Evolutionary conservation across 2,113 vertebrate species (phyloP).

Genomic region (Turdus rufiventris): DNA sequence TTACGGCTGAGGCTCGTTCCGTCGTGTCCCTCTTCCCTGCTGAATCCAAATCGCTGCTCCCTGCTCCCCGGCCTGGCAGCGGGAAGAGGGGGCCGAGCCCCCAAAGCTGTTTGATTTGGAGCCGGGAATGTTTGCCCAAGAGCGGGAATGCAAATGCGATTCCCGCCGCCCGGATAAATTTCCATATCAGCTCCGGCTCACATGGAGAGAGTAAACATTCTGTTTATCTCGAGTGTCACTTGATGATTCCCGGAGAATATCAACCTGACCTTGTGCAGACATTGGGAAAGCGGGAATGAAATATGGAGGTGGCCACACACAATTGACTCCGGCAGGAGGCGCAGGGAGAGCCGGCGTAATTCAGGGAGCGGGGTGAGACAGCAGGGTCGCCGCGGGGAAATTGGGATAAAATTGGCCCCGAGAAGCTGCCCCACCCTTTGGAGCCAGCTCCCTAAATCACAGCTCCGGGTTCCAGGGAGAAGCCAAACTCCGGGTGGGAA

Average conservation of each 20-base stretch:
- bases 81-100: conserved; percentile 82
- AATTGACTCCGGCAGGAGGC: conserved; percentile 88
- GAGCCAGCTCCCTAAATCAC: background rate
- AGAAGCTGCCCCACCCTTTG: background rate
- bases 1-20: conserved; percentile 84
- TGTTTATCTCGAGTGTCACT: conserved; percentile 99
- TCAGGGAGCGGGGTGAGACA: conserved; percentile 74
- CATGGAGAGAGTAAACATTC: conserved; percentile 99
- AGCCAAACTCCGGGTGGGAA: background rate
- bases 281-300: conserved; percentile 88
- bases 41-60: conserved; percentile 93
- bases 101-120: conserved; percentile 98
- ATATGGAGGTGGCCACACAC: conserved; percentile 89
- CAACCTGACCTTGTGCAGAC: conserved; percentile 97
- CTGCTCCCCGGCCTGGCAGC: conserved; percentile 87
- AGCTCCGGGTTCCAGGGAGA: background rate
- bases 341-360: conserved; percentile 79
- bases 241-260: conserved; percentile 99
- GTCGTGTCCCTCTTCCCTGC: conserved; percentile 83
- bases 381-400: conserved; percentile 56
- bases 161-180: conserved; percentile 98
- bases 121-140: conserved; percentile 98
- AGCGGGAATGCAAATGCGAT: conserved; percentile 99
- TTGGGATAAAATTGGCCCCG: conserved; percentile 40
- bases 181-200: conserved; percentile 99